These are phyloP conservation scores for Ophioderma brevispina DNA, from an alignment of 35 echinoderm and acorn worm species.

Conservation along the genomic window DNA sequence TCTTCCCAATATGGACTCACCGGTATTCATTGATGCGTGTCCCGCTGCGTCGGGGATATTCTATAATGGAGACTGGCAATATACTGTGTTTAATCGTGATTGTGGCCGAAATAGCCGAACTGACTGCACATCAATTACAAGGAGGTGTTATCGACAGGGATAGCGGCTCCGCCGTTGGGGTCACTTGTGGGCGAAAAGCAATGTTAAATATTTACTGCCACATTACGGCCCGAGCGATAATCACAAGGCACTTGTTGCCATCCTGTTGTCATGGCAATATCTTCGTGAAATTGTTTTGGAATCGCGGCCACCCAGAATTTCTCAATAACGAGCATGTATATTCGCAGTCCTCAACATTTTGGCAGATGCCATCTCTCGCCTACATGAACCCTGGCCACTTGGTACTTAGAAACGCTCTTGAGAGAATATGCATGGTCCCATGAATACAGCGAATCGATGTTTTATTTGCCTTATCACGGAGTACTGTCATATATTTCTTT, in stretches of 20 bases:
- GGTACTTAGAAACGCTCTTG: neutral
- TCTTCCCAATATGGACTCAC: too few species aligned
- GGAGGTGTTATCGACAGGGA: too few species aligned
- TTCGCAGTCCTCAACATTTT: neutral
- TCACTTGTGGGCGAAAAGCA: neutral
- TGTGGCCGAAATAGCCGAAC: neutral
- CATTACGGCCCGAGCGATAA: neutral
- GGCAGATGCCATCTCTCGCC: neutral
- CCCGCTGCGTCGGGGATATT: too few species aligned
- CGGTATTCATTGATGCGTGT: too few species aligned
- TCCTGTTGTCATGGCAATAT: neutral
- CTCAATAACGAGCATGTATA: neutral
- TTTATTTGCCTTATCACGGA: neutral
- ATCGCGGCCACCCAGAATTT: neutral
- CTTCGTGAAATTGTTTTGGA: neutral
- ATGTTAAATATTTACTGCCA: neutral
- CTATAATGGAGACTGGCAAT: too few species aligned
- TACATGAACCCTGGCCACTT: neutral
- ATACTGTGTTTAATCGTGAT: too few species aligned
- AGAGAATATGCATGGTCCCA: neutral
- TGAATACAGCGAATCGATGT: neutral
- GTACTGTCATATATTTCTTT: too few species aligned
- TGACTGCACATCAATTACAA: neutral
- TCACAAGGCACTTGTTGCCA: neutral
- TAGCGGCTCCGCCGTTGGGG: too few species aligned